Base-by-base conservation (phyloP, 2,888 invertebrate genomes). In the Thera britannica region DNA sequence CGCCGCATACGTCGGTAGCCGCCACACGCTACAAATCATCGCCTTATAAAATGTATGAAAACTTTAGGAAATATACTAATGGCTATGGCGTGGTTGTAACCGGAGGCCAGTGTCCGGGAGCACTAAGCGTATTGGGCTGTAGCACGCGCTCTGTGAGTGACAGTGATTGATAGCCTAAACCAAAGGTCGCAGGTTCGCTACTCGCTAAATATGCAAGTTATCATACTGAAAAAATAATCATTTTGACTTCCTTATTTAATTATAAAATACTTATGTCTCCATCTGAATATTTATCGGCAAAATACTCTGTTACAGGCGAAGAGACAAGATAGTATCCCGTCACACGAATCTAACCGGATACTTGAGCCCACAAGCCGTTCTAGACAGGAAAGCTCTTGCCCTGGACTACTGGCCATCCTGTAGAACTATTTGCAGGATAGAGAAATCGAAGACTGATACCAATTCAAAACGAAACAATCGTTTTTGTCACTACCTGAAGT, bases 401-500 rank as follows among this genome's bases (percentile, higher is more conserved):
- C 75, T 95, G 62, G 97, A 97, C 87, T 97, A 96, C 83, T 95
- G 97, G 86, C 94, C 97, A 0, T 83, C 90, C 0, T 90, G 97
- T 73, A 94, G 97, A 46, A 86, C 94, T 12, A 96, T 98, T 65
- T 96, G 96, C 73, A 94, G 97, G 72, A 90, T 95, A 54, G 97
- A 97, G 82, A 94, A 94, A 75, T 79, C 78, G 11, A 95, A 96
- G 78, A 93, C 94, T 46, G 94, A 94, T 58, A 85, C 80, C 38
- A 95, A 94, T 77, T 89, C 83, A 1, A 96, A 97, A 81, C 94
- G 97, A 70, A 95, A 96, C 71, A 97, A 96, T 79, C 94, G 97
- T 65, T 97, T 96, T 87, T 96, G 96, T 87, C 97, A 97, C 85
- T 97, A 97, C 87, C 92, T 97, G n/a, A 95, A 95, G 75, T 95